A percentile compares a stretch with the other conserved stretches of the same genome.
These are phyloP conservation scores for Enchytraeus crypticus DNA, from an alignment of 2,888 invertebrate genomes.

Conservation along the genomic window DNA sequence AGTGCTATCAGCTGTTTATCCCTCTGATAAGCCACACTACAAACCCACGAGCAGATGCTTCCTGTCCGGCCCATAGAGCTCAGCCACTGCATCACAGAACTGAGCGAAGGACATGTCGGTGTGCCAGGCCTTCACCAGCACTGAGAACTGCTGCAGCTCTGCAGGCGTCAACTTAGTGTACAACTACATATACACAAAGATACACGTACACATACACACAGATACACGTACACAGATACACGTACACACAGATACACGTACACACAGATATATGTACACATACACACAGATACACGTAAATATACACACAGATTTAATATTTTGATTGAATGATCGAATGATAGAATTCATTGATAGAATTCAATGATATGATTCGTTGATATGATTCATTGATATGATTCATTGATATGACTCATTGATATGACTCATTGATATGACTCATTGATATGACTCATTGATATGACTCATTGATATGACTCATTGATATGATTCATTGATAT, in stretches of 20 bases:
- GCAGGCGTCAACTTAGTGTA: constrained; percentile 37
- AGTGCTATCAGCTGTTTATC: constrained; percentile 44
- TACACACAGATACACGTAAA: no score
- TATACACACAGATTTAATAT: not conserved
- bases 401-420: no score
- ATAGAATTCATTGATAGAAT: not conserved
- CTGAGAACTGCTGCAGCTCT: constrained; percentile 42
- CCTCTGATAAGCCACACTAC: no score
- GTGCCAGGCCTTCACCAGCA: constrained; percentile 39
- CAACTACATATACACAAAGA: constrained; percentile 30
- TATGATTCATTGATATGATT: no score
- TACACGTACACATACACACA: not conserved
- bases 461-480: no score
- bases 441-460: no score
- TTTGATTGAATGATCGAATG: not conserved
- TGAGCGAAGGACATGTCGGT: constrained; percentile 37
- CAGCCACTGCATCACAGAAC: constrained; percentile 48
- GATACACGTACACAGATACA: no score
- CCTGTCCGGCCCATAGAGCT: constrained; percentile 47
- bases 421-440: no score
- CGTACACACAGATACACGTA: no score
- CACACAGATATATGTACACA: no score
- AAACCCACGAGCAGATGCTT: constrained; percentile 47
- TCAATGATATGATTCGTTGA: no score
- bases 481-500: no score